A percentile compares a stretch with the other conserved stretches of the same genome.
These are phyloP conservation scores for Tylochromis polylepis DNA, from an alignment of 2,113 vertebrate species.

Conservation along the genomic window DNA sequence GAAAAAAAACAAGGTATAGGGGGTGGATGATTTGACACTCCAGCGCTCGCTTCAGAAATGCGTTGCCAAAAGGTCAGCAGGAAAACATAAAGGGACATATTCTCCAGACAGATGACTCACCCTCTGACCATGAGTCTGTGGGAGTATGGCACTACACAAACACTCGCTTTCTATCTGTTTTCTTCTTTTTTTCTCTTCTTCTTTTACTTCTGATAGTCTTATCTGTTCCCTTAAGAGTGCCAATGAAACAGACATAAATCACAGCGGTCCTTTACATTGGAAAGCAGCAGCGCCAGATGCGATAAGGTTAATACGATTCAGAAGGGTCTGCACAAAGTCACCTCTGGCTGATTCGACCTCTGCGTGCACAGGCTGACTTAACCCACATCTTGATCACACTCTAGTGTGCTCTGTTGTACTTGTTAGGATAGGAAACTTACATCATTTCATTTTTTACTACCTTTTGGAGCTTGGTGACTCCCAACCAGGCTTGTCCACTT, in stretches of 20 bases:
- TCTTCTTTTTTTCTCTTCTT: not conserved
- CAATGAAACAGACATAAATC: not conserved
- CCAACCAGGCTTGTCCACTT: not conserved
- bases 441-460: not conserved
- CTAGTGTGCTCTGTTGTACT: not conserved
- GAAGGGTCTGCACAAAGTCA: not conserved
- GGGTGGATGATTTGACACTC: not conserved
- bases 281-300: not conserved
- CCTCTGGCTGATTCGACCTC: not conserved
- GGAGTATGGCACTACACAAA: conserved; percentile 9
- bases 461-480: not conserved
- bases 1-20: not conserved
- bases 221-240: not conserved
- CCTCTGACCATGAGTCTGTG: conserved; percentile 8
- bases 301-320: not conserved
- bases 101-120: conserved; percentile 60
- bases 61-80: conserved; percentile 42
- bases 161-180: not conserved
- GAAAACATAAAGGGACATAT: conserved; percentile 51
- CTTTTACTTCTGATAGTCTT: not conserved
- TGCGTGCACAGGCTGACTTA: not conserved
- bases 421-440: not conserved
- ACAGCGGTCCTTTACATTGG: not conserved
- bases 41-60: conserved; percentile 8
- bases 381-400: not conserved